Evolutionary conservation across 1,140 invertebrate species (phyloP).

Genomic region (Paraescarpia echinospica): DNA sequence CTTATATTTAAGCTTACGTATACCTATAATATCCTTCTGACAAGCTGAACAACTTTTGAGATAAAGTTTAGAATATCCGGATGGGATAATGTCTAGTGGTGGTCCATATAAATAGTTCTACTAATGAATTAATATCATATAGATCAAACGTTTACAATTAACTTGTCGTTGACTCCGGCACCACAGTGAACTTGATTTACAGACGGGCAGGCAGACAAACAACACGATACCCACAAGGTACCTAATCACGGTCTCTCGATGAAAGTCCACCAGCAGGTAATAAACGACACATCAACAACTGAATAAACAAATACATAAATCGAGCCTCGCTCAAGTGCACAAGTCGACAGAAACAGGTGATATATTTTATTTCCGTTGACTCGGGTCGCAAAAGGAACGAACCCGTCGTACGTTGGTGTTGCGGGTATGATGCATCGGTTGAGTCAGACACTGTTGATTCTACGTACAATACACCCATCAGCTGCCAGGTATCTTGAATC

Average conservation of each 20-base stretch:
- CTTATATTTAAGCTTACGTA: neutral
- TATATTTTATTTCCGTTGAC: neutral
- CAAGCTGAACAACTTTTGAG: no score
- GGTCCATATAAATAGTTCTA: neutral
- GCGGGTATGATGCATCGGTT: neutral
- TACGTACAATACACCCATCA: neutral
- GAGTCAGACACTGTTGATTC: neutral
- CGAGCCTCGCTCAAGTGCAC: neutral
- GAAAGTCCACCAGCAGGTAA: neutral
- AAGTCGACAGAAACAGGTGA: neutral
- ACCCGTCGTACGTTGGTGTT: neutral
- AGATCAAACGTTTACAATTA: neutral
- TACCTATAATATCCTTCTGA: no score
- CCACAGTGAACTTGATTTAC: neutral
- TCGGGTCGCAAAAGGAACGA: neutral
- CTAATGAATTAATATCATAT: neutral
- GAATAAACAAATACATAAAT: neutral
- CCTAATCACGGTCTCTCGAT: neutral
- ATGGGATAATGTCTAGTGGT: neutral
- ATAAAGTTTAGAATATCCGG: neutral
- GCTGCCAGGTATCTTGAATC: neutral
- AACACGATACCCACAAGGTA: neutral
- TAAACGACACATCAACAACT: neutral
- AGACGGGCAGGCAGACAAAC: neutral
- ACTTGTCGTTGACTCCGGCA: neutral